Evolutionary conservation across 2,797 vertebrate genomes (phyloP).

Genomic region (Peromyscus nudipes): DNA sequence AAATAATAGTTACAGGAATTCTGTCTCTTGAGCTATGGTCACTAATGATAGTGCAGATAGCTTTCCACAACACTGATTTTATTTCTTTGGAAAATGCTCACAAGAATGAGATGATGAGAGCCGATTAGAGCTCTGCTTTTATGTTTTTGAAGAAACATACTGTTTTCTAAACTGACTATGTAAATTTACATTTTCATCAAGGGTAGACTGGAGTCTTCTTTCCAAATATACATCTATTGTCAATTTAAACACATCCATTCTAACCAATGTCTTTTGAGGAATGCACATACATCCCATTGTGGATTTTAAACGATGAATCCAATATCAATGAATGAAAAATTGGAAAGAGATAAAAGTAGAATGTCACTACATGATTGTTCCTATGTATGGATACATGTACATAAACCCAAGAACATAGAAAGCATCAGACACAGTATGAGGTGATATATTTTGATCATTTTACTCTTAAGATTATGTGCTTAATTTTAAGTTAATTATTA

Average conservation of each 20-base stretch:
- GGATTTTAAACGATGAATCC: not conserved
- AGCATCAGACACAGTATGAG: not conserved
- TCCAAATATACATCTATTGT: not conserved
- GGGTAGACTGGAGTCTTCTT: not conserved
- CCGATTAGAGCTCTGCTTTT: not conserved
- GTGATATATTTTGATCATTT: not conserved
- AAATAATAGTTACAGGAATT: not conserved
- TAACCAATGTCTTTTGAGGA: not conserved
- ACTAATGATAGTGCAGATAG: not conserved
- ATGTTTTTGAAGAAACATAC: not conserved
- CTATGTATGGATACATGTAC: not conserved
- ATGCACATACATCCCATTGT: not conserved
- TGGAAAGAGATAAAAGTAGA: not conserved
- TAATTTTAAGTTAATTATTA: not conserved
- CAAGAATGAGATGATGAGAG: not conserved
- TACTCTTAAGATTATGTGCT: not conserved
- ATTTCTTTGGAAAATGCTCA: not conserved
- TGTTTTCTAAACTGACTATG: not conserved
- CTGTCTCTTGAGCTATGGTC: not conserved
- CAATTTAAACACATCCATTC: not conserved
- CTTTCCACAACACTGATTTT: not conserved
- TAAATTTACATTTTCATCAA: not conserved
- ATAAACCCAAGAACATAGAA: not conserved
- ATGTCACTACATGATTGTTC: not conserved
- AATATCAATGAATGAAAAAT: not conserved